These are phyloP conservation scores for Lysiphlebus fabarum DNA, from an alignment of 1,140 invertebrate genomes.

Conservation along the genomic window DNA sequence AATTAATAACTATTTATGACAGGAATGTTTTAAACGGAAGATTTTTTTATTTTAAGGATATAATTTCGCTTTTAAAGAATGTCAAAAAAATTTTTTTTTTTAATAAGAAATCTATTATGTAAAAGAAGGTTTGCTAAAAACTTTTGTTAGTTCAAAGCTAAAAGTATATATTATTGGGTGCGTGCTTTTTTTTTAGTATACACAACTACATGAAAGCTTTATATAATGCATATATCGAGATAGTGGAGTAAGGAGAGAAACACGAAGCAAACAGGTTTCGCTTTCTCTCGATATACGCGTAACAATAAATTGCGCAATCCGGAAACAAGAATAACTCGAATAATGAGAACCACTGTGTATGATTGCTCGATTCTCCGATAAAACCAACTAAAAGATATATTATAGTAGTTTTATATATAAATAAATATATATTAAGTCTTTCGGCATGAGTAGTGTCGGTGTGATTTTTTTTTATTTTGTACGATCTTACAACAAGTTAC, in stretches of 20 bases:
- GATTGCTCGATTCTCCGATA: slow-evolving; percentile 21
- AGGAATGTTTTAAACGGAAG: too few relatives aligned
- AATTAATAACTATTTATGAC: too few relatives aligned
- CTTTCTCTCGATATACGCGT: slow-evolving; percentile 22
- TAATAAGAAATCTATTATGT: too few relatives aligned
- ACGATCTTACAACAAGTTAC: slow-evolving; percentile 24
- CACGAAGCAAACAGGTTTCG: slow-evolving; percentile 20
- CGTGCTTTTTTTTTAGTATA: slow-evolving; percentile 38
- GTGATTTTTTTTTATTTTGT: background rate
- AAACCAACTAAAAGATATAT: background rate
- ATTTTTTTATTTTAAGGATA: too few relatives aligned
- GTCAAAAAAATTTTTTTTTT: too few relatives aligned
- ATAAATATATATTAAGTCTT: too few relatives aligned
- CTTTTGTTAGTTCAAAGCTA: too few relatives aligned
- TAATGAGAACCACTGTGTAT: slow-evolving; percentile 20
- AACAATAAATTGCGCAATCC: slow-evolving; percentile 24
- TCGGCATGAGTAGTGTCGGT: background rate
- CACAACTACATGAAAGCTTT: slow-evolving; percentile 26
- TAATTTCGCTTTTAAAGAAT: too few relatives aligned
- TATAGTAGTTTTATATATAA: too few relatives aligned
- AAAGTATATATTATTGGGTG: too few relatives aligned
- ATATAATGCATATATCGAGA: slow-evolving; percentile 29
- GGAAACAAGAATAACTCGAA: slow-evolving; percentile 12
- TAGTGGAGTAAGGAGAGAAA: background rate
- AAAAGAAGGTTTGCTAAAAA: too few relatives aligned